Evolutionary conservation across 2,113 vertebrate genomes (phyloP).

Genomic region (Daubentonia madagascariensis): DNA sequence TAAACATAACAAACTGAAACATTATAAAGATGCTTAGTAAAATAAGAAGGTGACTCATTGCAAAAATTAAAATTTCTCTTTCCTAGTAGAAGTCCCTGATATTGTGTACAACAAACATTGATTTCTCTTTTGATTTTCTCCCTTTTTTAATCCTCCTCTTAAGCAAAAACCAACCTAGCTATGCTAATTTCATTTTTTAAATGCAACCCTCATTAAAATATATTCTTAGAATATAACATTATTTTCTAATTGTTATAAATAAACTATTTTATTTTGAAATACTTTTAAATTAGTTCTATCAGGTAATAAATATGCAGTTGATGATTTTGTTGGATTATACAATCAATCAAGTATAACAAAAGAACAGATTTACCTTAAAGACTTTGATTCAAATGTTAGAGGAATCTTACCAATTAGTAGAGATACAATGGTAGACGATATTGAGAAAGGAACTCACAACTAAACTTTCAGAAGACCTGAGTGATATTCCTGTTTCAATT

Average conservation of each 20-base stretch:
- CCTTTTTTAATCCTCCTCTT: background rate
- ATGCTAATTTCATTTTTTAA: background rate
- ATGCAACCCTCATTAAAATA: background rate
- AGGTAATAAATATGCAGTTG: background rate
- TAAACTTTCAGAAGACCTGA: background rate
- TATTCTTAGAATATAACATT: background rate
- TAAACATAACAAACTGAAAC: slow-evolving; percentile 57
- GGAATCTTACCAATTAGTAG: background rate
- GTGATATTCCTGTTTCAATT: background rate
- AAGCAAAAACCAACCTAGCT: background rate
- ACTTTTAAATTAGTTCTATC: background rate
- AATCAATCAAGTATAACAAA: background rate
- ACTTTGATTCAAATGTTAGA: background rate
- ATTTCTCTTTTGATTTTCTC: background rate
- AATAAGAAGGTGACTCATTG: slow-evolving; percentile 29
- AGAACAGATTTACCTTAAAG: background rate
- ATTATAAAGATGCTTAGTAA: slow-evolving; percentile 50
- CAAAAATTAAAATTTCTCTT: slow-evolving; percentile 17
- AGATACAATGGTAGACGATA: background rate
- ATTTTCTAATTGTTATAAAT: background rate
- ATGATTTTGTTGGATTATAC: background rate
- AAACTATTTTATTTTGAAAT: background rate
- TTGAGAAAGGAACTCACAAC: background rate
- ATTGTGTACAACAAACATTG: background rate
- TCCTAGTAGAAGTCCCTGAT: background rate